phyloP scores from a whole-genome alignment of 2,113 vertebrate species.

The Neodon shergylaensis region DNA sequence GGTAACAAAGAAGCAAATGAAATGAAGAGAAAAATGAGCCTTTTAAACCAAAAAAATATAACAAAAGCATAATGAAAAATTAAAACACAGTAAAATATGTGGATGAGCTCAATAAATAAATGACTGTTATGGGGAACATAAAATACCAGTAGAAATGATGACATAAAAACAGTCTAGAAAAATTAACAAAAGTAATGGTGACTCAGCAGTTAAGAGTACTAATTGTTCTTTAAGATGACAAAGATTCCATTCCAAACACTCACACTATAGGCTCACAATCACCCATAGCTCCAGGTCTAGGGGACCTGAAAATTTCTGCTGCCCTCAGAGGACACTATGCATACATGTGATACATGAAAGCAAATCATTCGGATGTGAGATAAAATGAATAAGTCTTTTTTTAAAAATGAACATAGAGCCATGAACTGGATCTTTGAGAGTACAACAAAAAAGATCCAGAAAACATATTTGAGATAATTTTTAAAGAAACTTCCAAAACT shows the following conservation, averaged over 20 bases:
- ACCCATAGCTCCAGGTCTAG: not conserved
- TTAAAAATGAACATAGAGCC: not conserved
- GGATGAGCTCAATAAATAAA: too few species aligned
- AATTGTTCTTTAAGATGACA: not conserved
- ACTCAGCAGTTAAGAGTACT: not conserved
- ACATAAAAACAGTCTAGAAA: not conserved
- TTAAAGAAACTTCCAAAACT: not conserved
- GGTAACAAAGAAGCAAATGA: not conserved
- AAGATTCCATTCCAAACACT: not conserved
- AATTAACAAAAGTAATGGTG: not conserved
- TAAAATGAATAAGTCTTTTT: not conserved
- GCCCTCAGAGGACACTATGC: not conserved
- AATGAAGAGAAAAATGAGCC: not conserved
- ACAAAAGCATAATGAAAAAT: not conserved
- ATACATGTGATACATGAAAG: too few species aligned
- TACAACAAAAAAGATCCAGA: not conserved
- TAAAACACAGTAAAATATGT: not conserved
- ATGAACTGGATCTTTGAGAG: not conserved
- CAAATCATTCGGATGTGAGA: not conserved
- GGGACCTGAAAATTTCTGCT: not conserved
- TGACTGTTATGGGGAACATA: not conserved
- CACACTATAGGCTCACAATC: too few species aligned
- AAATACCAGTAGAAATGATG: not conserved
- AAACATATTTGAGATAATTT: not conserved
- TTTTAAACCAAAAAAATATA: too few species aligned